Base-by-base conservation (phyloP, 64 coral and sea anemone genomes). In the Stylophora pistillata region DNA sequence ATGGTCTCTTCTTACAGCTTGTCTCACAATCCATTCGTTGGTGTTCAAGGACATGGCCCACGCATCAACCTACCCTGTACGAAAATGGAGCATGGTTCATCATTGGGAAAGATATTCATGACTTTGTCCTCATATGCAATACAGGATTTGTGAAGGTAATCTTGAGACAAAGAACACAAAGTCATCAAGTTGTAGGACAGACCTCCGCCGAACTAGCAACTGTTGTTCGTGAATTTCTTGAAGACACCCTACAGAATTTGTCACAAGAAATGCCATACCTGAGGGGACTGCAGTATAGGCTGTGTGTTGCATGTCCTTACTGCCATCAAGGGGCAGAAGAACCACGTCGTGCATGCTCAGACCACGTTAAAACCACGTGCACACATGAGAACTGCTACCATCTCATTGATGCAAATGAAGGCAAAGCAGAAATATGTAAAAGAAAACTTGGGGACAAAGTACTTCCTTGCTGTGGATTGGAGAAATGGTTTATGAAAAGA, bases 141-240 rank as follows among this genome's bases (percentile, higher is more conserved):
- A 86, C 65, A 56, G 31, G 82, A 10, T 86, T 70, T 28, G 53
- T 86, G 9, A 86, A 86, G 59, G 66, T 86, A 12, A 34, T 86
- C 1, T 56, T 86, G 29, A 21, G 29, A 29, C 29, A 21, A 71
- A 71, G 6, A 71, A 7, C 37, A 47, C 37, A 47, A 47, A 47
- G 37, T 47, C 37, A 47, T 47, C 37, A 47, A 7, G 37, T 47
- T 47, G 37, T 47, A 1, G 37, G 37, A 1, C 37, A 47, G 37
- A 47, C 3, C 37, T 47, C 37, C 37, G 0, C 7, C 37, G 37
- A 0, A 47, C 37, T 47, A 47, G 37, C 37, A 47, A 47, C 37
- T 47, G 3, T 0, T 47, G 37, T 47, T 47, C 37, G 37, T 47
- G 37, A 47, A 47, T 47, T 65, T 65, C 16, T 65, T 16, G 61